Evolutionary conservation across 30 jellyfish, hydroid and myxozoan genomes (phyloP).

Genomic region (Morbakka virulenta): DNA sequence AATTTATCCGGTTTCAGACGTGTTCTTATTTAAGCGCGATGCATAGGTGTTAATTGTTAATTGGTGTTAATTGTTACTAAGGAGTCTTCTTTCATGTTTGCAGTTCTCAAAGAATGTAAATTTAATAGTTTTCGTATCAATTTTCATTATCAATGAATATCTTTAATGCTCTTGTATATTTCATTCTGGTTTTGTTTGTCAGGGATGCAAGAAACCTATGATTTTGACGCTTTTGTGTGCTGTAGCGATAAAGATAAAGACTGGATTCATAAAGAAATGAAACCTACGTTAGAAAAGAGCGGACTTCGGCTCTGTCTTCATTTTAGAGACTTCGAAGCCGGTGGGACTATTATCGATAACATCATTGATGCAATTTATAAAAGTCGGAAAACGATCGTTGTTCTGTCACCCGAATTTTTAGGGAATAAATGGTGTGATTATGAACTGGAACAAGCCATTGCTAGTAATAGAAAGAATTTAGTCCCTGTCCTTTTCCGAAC

Average conservation of each 20-base stretch:
- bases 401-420: conserved; percentile 80
- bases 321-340: conserved; percentile 63
- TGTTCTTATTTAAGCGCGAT: no score
- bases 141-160: no score
- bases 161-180: no score
- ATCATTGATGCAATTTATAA: conserved; percentile 66
- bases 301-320: conserved; percentile 72
- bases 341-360: conserved; percentile 60
- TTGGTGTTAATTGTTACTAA: no score
- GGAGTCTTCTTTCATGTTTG: no score
- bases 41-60: no score
- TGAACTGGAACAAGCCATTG: conserved; percentile 72
- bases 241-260: conserved; percentile 69
- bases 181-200: no score
- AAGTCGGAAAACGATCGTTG: conserved; percentile 85
- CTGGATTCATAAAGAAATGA: conserved; percentile 70
- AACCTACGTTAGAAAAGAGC: conserved; percentile 18
- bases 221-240: conserved; percentile 81
- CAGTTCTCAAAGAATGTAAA: no score
- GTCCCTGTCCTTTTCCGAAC: conserved; percentile 72
- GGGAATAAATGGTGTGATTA: conserved; percentile 64
- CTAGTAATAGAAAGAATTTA: conserved; percentile 41
- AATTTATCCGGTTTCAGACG: no score
- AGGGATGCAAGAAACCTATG: no score
- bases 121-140: no score